These are phyloP conservation scores for Saturnia pavonia DNA, from an alignment of 2,888 invertebrate genomes.

Conservation along the genomic window DNA sequence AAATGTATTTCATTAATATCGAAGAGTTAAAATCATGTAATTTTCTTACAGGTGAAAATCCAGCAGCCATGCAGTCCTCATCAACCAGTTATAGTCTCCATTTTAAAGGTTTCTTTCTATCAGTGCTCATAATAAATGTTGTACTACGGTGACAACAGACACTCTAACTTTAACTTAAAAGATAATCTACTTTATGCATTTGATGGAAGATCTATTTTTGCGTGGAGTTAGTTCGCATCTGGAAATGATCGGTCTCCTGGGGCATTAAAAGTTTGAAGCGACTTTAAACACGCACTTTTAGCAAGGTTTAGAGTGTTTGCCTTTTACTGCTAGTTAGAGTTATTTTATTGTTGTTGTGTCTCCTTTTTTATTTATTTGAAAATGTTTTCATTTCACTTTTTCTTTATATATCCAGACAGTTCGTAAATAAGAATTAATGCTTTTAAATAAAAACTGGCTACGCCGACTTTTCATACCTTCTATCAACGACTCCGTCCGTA, in stretches of 20 bases:
- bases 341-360: constrained; percentile 13
- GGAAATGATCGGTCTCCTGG: constrained; percentile 3
- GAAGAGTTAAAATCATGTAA: constrained; percentile 12
- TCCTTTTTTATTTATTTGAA: constrained; percentile 4
- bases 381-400: neutral
- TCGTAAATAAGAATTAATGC: neutral
- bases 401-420: too few relatives aligned
- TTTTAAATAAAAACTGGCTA: neutral
- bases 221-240: constrained; percentile 34
- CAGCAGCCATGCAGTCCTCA: constrained; percentile 89
- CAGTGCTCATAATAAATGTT: constrained; percentile 49
- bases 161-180: constrained; percentile 30
- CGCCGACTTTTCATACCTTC: neutral
- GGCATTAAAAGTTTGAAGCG: constrained; percentile 20
- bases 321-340: constrained; percentile 7
- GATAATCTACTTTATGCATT: constrained; percentile 33
- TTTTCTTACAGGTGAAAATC: constrained; percentile 86
- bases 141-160: constrained; percentile 68
- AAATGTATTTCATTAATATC: neutral
- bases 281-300: constrained; percentile 5
- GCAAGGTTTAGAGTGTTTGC: constrained; percentile 2
- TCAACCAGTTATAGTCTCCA: constrained; percentile 68
- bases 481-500: neutral
- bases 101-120: constrained; percentile 50
- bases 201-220: constrained; percentile 38